These are phyloP conservation scores for Aplocera efformata DNA, from an alignment of 2,888 invertebrate species.

Conservation along the genomic window DNA sequence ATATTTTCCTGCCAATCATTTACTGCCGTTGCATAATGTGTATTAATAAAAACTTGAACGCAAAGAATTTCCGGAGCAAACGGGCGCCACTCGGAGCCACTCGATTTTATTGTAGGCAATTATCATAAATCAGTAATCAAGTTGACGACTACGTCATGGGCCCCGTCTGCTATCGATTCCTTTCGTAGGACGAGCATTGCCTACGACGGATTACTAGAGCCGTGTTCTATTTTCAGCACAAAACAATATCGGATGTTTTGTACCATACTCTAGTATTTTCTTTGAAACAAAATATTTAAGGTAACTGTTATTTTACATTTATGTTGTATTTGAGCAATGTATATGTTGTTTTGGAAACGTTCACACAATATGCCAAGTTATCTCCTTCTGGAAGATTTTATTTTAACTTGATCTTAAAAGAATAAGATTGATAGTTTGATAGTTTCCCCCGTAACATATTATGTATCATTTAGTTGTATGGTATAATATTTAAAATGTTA, in stretches of 20 bases:
- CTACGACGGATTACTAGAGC: constrained; percentile 22
- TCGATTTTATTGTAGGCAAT: constrained; percentile 45
- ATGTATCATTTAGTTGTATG: no score
- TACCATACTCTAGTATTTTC: no score
- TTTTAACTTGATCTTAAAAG: no score
- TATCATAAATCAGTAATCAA: constrained; percentile 50
- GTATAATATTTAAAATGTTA: no score
- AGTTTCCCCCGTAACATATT: no score
- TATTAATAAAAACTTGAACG: constrained; percentile 30
- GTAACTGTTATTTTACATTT: no score
- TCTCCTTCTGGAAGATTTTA: no score
- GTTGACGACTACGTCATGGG: constrained; percentile 39
- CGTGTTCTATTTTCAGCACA: constrained; percentile 4
- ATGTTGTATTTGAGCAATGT: no score
- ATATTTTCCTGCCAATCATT: constrained; percentile 23
- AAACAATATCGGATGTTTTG: not conserved
- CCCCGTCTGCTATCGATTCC: constrained; percentile 38
- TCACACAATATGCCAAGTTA: no score
- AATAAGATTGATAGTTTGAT: no score
- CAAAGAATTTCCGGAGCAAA: constrained; percentile 27
- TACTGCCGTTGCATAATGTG: constrained; percentile 13
- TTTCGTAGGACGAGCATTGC: constrained; percentile 29
- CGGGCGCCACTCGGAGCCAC: constrained; percentile 29
- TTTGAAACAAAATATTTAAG: no score
- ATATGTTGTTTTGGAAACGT: no score